phyloP scores from a whole-genome alignment of 2,888 invertebrate genomes.

The Hyles lineata region DNA sequence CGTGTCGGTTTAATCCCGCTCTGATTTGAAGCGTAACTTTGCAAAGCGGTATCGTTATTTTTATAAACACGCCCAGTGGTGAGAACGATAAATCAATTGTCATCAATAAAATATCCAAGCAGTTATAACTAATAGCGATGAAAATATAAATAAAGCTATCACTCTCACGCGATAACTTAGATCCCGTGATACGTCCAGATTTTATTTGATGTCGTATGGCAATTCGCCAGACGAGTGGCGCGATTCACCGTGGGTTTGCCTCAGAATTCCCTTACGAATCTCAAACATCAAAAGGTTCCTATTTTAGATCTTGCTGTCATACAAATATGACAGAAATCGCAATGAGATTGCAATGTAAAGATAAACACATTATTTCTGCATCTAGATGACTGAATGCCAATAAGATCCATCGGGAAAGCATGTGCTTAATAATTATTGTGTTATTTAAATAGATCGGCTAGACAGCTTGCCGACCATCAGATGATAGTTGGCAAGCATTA shows the following conservation, averaged over 20 bases:
- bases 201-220: background rate
- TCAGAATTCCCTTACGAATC: background rate
- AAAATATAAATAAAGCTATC: background rate
- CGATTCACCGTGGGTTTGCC: slow-evolving; percentile 18
- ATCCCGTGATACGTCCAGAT: slow-evolving; percentile 7
- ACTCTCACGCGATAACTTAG: background rate
- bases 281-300: background rate
- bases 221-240: slow-evolving; percentile 1
- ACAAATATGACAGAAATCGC: background rate
- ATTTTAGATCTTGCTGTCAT: background rate
- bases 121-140: background rate
- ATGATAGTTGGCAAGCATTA: background rate
- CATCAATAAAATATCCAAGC: too few species aligned
- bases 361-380: background rate
- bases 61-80: too few species aligned
- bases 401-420: background rate
- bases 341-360: background rate
- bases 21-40: too few species aligned
- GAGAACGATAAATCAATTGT: too few species aligned
- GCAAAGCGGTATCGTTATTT: too few species aligned
- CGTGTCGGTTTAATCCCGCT: too few species aligned
- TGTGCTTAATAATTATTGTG: background rate
- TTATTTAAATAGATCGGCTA: slow-evolving; percentile 11
- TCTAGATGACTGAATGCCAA: slow-evolving; percentile 3
- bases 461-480: background rate